Evolutionary conservation across 2,888 invertebrate genomes (phyloP), one percentile per base, ranked within the genome.

Genomic region (Trachelus iudaicus): DNA sequence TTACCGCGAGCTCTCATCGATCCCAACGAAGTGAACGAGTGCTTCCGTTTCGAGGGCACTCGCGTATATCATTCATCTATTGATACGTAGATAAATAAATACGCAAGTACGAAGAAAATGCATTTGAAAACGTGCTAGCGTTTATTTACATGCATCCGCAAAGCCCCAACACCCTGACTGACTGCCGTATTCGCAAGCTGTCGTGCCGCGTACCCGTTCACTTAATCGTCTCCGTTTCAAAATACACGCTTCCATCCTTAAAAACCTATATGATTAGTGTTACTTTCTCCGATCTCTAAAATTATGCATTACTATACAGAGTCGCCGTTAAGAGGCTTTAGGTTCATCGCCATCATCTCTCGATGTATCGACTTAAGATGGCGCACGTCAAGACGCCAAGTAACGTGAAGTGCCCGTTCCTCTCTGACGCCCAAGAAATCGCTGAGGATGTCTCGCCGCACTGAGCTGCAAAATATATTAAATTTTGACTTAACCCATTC

Each of bases 381-480:
- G 86, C 80, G 75, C 85, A 84, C 71, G 87, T 79, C 13, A 89
- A 78, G 40, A 86, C 82, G 40, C 84, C 77, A 4, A 83, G 79
- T 40, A 86, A 79, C 76, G 84, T 84, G 76, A 85, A 86, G 30
- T 81, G 80, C 56, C 84, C 84, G 15, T 86, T 85, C 75, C 85
- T 85, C 37, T 85, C 84, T 23, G 87, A 87, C 77, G 87, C 85
- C 88, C 88, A 86, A 80, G 89, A 87, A 73, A 87, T 86, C 78
- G 90, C 89, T 11, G 88, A 87, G 56, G 90, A 89, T 31, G 88
- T 86, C 78, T 90, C 90, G 69, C 88, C 89, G 79, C 90, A 90
- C 84, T 90, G 89, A 69, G 87, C 90, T 90, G 86, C 0, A 88
- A 88, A 75, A 15, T 23, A 56, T 23, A 56, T 56, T 23, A 23